These are phyloP conservation scores for Pemphredon lugubris DNA, from an alignment of 2,888 invertebrate genomes.

Conservation along the genomic window DNA sequence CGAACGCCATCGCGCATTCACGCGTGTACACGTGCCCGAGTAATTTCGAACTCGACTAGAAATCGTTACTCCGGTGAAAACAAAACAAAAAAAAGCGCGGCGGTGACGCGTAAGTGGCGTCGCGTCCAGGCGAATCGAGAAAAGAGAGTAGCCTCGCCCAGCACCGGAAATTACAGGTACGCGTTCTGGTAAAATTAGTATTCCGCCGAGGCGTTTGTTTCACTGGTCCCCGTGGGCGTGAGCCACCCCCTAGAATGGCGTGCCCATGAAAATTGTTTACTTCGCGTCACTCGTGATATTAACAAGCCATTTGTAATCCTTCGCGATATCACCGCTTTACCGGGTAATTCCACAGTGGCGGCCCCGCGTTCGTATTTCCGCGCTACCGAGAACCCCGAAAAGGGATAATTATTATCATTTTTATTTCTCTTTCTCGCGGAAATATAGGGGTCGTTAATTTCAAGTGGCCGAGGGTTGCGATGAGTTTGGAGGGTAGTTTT, in stretches of 20 bases:
- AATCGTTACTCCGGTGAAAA: not conserved
- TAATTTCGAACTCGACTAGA: conserved; percentile 11
- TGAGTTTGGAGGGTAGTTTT: no score
- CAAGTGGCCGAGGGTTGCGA: no score
- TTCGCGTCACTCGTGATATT: conserved; percentile 51
- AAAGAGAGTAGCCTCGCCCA: not conserved
- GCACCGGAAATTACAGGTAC: conserved; percentile 42
- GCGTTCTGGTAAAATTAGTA: conserved; percentile 66
- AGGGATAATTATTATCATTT: conserved; percentile 28
- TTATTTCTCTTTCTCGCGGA: no score
- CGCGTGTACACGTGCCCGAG: conserved; percentile 8
- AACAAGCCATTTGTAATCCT: conserved; percentile 48
- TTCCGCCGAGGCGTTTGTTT: conserved; percentile 59
- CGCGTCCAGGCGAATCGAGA: not conserved
- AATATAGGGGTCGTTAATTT: not conserved
- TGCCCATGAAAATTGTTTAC: conserved; percentile 39
- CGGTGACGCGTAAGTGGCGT: not conserved
- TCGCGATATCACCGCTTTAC: conserved; percentile 13
- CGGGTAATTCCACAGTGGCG: conserved; percentile 8
- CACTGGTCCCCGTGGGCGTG: conserved; percentile 10
- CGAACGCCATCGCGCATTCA: no score
- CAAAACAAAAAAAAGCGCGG: conserved; percentile 13
- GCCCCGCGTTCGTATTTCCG: conserved; percentile 2
- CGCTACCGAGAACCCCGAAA: not conserved
- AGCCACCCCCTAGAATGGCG: conserved; percentile 33